These are phyloP conservation scores for Chrysochloris asiatica DNA, from an alignment of 2,113 vertebrate species.

Conservation along the genomic window DNA sequence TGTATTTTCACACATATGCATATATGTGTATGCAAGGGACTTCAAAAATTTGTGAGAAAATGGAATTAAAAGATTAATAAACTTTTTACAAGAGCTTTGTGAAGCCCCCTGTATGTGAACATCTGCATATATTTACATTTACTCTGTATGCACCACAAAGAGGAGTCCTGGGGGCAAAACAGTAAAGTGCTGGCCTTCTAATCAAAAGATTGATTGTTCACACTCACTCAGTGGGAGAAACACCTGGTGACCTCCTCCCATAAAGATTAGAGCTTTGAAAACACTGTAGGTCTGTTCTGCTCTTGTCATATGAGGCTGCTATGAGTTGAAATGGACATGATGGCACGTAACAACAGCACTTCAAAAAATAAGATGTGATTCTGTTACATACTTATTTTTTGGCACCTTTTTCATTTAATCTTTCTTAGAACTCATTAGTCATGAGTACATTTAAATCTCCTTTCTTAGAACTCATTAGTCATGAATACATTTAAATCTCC, in stretches of 20 bases:
- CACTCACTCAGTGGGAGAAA: background rate
- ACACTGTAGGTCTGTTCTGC: background rate
- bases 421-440: constrained; percentile 35
- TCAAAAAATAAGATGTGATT: background rate
- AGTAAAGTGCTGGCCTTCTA: background rate
- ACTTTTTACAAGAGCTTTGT: too few relatives aligned
- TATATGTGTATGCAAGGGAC: background rate
- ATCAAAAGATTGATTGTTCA: background rate
- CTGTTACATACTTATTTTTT: background rate
- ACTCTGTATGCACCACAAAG: background rate
- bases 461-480: background rate
- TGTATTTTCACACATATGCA: background rate
- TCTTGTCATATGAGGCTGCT: background rate
- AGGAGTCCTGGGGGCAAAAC: background rate
- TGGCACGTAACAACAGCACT: background rate
- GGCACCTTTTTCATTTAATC: background rate
- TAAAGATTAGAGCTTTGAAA: background rate
- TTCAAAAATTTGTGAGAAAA: too few relatives aligned
- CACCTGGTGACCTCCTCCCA: background rate
- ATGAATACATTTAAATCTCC: background rate
- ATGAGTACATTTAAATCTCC: background rate
- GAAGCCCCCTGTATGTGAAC: too few relatives aligned
- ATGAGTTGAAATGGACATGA: background rate
- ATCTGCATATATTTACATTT: background rate
- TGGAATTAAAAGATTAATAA: too few relatives aligned